These are phyloP conservation scores for Saguinus imperator DNA, from an alignment of 2,113 vertebrate genomes.

Conservation along the genomic window DNA sequence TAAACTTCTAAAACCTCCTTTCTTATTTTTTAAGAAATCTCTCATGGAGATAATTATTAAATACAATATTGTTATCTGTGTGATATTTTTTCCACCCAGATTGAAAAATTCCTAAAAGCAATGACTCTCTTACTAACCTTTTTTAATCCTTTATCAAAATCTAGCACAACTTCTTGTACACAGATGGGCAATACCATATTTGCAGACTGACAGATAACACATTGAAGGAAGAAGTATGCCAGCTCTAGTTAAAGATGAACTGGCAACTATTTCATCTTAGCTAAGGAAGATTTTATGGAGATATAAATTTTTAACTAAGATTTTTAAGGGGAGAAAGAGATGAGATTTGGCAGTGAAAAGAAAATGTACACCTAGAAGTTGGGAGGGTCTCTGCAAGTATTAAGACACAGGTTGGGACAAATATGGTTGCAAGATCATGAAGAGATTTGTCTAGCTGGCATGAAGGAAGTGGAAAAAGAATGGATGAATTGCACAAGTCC, in stretches of 20 bases:
- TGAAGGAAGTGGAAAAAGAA: neutral
- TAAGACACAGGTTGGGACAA: neutral
- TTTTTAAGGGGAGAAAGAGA: neutral
- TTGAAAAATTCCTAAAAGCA: neutral
- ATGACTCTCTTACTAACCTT: neutral
- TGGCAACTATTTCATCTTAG: neutral
- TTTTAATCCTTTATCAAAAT: conserved; percentile 15
- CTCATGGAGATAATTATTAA: neutral
- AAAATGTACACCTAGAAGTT: conserved; percentile 29
- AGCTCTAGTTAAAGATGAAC: neutral
- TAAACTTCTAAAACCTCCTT: neutral
- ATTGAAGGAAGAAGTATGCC: neutral
- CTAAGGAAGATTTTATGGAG: neutral
- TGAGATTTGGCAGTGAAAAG: neutral
- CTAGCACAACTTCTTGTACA: neutral
- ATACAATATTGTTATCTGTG: neutral
- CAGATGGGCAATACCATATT: neutral
- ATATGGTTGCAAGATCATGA: conserved; percentile 30
- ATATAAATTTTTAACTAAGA: neutral
- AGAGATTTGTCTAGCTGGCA: neutral
- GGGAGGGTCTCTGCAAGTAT: conserved; percentile 17
- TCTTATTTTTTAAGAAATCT: neutral
- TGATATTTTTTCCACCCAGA: neutral
- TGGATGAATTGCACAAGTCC: neutral
- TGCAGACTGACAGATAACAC: neutral